phyloP scores from a whole-genome alignment of 92 coral and sea anemone genomes.

The Palythoa grandis region DNA sequence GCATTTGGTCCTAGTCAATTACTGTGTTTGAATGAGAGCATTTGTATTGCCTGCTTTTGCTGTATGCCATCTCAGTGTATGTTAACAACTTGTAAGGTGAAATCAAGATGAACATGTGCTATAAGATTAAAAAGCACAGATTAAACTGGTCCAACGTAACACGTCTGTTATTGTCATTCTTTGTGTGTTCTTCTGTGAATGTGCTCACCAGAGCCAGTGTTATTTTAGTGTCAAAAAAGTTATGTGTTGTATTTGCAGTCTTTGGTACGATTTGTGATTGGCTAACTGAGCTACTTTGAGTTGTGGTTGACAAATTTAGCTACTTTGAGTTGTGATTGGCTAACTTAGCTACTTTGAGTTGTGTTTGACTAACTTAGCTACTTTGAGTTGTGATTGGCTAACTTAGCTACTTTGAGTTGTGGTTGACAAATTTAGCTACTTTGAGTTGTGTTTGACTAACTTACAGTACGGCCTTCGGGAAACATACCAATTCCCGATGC shows the following conservation, averaged over 20 bases:
- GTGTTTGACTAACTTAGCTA: too few relatives aligned
- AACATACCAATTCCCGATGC: too few relatives aligned
- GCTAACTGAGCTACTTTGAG: too few relatives aligned
- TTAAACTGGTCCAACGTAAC: constrained; percentile 34
- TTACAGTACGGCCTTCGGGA: too few relatives aligned
- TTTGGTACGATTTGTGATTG: too few relatives aligned
- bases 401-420: too few relatives aligned
- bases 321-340: too few relatives aligned
- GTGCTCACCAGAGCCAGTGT: not conserved
- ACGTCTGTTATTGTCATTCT: not conserved
- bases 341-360: too few relatives aligned
- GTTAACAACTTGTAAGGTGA: constrained; percentile 36
- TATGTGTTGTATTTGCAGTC: not conserved
- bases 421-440: too few relatives aligned
- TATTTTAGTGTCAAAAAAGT: not conserved
- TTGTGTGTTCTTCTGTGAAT: not conserved
- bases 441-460: too few relatives aligned
- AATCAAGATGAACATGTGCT: constrained; percentile 33
- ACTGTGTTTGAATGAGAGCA: constrained; percentile 60
- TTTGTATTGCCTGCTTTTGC: constrained; percentile 56
- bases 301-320: too few relatives aligned
- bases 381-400: too few relatives aligned
- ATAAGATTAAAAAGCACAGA: not conserved
- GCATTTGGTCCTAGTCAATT: constrained; percentile 52
- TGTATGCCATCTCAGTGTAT: constrained; percentile 58